Evolutionary conservation across 2,888 invertebrate genomes (phyloP).

Genomic region (Phyllotreta cruciferae): DNA sequence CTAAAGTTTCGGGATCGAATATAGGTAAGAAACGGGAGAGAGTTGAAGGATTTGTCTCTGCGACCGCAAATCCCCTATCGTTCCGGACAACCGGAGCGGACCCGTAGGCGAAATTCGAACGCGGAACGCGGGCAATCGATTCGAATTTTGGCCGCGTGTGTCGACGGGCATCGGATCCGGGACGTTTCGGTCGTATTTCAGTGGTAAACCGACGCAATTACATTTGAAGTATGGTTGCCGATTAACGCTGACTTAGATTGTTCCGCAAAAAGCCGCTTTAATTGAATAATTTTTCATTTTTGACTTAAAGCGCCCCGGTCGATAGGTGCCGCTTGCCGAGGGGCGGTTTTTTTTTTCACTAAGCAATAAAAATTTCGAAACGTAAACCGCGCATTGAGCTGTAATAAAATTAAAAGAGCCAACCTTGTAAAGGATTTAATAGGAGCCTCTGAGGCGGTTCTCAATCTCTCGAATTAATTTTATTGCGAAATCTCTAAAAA

Average conservation of each 20-base stretch:
- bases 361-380: not conserved
- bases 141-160: constrained; percentile 9
- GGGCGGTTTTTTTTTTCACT: not conserved
- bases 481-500: too few relatives aligned
- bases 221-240: constrained; percentile 34
- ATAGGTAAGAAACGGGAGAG: too few relatives aligned
- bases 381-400: too few relatives aligned
- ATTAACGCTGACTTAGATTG: constrained; percentile 32
- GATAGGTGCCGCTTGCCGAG: constrained; percentile 1
- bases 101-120: not conserved
- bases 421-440: too few relatives aligned
- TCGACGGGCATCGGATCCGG: constrained; percentile 11
- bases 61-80: too few relatives aligned
- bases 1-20: too few relatives aligned
- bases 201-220: constrained; percentile 35
- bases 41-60: too few relatives aligned
- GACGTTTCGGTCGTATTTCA: constrained; percentile 27
- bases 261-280: constrained; percentile 28
- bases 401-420: too few relatives aligned
- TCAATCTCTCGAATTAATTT: too few relatives aligned
- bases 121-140: not conserved
- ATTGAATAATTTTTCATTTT: constrained; percentile 30
- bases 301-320: constrained; percentile 8
- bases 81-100: not conserved
- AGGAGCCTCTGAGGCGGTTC: too few relatives aligned